Evolutionary conservation across 2,797 vertebrate species (phyloP).

Genomic region (Orestias chungarensis): DNA sequence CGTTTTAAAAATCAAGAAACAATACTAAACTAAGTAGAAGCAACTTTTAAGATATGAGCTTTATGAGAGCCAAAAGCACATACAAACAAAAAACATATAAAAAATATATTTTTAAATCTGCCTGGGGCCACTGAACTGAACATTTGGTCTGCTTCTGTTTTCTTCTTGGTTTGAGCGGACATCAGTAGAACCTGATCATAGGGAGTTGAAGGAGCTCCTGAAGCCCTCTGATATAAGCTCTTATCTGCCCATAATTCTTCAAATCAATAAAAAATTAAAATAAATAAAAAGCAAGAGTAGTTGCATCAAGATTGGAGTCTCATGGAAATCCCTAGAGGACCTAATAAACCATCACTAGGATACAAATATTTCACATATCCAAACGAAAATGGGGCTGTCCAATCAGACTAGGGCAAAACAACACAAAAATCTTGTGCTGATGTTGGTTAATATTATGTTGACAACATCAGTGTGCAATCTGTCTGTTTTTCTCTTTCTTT

Average conservation of each 20-base stretch:
- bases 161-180: background rate
- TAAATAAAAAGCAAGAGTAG: background rate
- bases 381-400: no score
- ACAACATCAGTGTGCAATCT: no score
- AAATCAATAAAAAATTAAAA: background rate
- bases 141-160: background rate
- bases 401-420: no score
- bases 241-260: background rate
- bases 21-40: background rate
- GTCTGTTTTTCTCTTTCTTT: no score
- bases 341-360: no score
- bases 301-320: background rate
- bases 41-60: background rate
- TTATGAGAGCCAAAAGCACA: background rate
- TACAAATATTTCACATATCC: no score
- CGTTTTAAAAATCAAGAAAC: background rate
- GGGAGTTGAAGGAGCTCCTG: no score
- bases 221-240: background rate
- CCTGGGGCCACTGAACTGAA: background rate
- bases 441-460: no score
- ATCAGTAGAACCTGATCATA: background rate
- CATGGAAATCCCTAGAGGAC: background rate
- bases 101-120: background rate
- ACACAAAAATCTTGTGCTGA: no score
- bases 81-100: no score